Evolutionary conservation across 2,888 invertebrate species (phyloP), one percentile per base, ranked within the genome.

Genomic region (Megamerina dolium): DNA sequence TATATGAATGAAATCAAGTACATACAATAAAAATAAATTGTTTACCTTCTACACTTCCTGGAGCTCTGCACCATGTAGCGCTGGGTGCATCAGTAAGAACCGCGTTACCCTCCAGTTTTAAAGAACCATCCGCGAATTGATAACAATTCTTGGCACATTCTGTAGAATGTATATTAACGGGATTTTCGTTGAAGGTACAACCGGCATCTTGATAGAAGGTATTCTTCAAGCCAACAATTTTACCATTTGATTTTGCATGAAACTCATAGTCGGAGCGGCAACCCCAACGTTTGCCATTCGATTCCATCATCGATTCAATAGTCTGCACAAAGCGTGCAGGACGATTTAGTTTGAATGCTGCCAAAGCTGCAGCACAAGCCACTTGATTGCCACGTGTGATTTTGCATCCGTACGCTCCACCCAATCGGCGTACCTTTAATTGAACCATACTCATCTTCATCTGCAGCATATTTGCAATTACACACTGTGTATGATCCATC

Each of bases 361-460:
- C 87, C 10, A 91, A 58, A 0, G 85, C 81, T 49, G 83, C 79
- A 0, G 83, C 83, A 20, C 79, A 75, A 0, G 82, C 76, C 0
- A 82, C 61, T 5, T 77, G 73, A 9, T 72, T 64, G 2, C 77
- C 66, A 6, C 87, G 75, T 0, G 77, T 73, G 44, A 88, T 79
- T 41, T 91, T 91, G 0, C 74, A 76, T 0, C 91, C 91, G 64
- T 84, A 91, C 0, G 72, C 85, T 12, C 91, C 91, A 9, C 91
- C 91, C 2, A 89, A 53, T 26, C 89, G 78, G 12, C 80, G 74
- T 0, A 87, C 83, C 16, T 73, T 66, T 1, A 89, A 70, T 46
- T 83, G 79, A 8, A 89, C 76, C 29, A 86, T 76, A 56, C 81
- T 80, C 21, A 76, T 70, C 3, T 77, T 76, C 12, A 81, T 57